Evolutionary conservation across 2,888 invertebrate genomes (phyloP).

Genomic region (Iselma pallidipennis): DNA sequence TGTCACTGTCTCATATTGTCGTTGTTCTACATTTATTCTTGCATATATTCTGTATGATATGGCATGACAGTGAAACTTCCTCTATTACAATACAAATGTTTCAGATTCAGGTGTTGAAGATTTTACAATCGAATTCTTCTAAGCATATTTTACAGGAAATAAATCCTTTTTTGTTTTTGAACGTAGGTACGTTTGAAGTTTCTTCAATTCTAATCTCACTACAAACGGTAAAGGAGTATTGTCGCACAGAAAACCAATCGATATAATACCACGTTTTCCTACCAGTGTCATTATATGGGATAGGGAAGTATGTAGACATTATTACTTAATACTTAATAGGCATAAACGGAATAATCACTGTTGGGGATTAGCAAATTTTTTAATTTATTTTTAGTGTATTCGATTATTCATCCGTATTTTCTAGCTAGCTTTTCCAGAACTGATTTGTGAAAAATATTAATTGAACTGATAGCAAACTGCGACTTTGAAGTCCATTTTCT

Average conservation of each 20-base stretch:
- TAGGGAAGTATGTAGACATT: not conserved
- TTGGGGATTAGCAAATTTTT: too few relatives aligned
- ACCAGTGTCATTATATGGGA: not conserved
- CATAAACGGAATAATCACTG: too few relatives aligned
- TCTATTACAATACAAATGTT: too few relatives aligned
- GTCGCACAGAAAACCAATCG: too few relatives aligned
- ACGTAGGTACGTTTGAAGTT: too few relatives aligned
- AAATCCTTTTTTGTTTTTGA: too few relatives aligned
- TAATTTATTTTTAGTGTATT: too few relatives aligned
- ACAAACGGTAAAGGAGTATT: conserved; percentile 16
- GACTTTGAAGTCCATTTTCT: not conserved
- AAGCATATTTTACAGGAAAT: too few relatives aligned
- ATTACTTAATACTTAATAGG: not conserved
- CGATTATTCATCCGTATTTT: too few relatives aligned
- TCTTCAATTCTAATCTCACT: too few relatives aligned
- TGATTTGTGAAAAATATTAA: too few relatives aligned
- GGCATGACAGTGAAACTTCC: not conserved
- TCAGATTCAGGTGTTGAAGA: not conserved
- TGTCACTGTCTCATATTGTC: not conserved
- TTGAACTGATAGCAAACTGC: not conserved
- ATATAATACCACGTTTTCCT: conserved; percentile 4
- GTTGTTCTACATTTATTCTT: not conserved
- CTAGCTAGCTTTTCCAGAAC: too few relatives aligned
- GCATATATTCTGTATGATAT: not conserved
- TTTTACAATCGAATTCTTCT: not conserved